Conservation (phyloP, 2,888 invertebrate genomes). For the Lymantria dispar region DNA sequence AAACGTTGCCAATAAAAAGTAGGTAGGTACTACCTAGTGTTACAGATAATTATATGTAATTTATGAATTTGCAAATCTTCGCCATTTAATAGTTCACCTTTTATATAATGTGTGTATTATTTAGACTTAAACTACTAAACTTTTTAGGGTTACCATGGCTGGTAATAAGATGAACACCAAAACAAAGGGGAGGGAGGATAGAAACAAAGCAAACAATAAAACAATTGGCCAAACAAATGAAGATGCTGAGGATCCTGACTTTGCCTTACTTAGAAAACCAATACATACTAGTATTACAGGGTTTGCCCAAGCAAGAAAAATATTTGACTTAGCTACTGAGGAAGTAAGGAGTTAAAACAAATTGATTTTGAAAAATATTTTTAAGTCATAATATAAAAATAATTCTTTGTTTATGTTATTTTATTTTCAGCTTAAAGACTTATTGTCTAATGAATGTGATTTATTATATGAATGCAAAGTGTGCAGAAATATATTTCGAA, state of each 20-base stretch:
- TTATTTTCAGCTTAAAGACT: conserved; percentile 84
- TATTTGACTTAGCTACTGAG: conserved; percentile 88
- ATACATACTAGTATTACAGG: conserved; percentile 86
- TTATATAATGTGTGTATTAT: neutral
- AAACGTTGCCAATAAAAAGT: conserved; percentile 35
- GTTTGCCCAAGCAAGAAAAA: conserved; percentile 86
- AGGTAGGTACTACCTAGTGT: conserved; percentile 2
- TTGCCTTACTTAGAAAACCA: conserved; percentile 84
- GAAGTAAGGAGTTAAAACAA: conserved; percentile 80
- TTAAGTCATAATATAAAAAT: neutral
- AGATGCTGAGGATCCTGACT: conserved; percentile 73
- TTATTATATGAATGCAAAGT: conserved; percentile 94
- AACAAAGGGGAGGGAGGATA: conserved; percentile 67
- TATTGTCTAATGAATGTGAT: conserved; percentile 92
- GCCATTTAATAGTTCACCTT: conserved; percentile 1
- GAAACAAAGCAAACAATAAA: conserved; percentile 55
- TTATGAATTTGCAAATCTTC: neutral
- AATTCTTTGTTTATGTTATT: neutral
- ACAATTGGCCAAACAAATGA: conserved; percentile 52
- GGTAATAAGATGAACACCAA: conserved; percentile 70
- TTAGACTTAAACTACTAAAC: neutral
- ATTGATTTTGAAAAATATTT: neutral
- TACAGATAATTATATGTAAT: neutral
- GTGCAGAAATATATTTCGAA: conserved; percentile 93
- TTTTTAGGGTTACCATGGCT: conserved; percentile 58